These are phyloP conservation scores for Agriopis leucophaearia DNA, from an alignment of 2,888 invertebrate species.

Conservation along the genomic window DNA sequence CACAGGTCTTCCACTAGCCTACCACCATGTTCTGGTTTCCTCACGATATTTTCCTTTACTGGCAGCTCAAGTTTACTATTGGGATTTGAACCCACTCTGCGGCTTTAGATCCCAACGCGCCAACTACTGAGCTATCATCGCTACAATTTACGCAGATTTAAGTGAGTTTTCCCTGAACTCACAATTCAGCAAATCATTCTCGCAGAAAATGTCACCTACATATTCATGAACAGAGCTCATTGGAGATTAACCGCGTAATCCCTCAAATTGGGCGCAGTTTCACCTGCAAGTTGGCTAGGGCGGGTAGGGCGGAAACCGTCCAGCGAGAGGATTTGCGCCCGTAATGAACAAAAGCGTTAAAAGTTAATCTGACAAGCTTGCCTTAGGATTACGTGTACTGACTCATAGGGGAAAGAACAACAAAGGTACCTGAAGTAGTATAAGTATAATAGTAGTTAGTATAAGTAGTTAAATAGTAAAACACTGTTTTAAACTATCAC, in stretches of 20 bases:
- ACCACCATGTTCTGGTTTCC: too few relatives aligned
- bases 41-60: too few relatives aligned
- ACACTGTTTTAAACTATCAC: too few relatives aligned
- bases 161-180: neutral
- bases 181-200: neutral
- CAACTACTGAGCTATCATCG: too few relatives aligned
- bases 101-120: too few relatives aligned
- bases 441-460: too few relatives aligned
- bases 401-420: constrained; percentile 5
- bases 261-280: constrained; percentile 34
- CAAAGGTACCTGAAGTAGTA: neutral
- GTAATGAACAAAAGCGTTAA: constrained; percentile 47
- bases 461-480: too few relatives aligned
- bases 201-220: constrained; percentile 2
- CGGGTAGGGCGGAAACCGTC: constrained; percentile 10
- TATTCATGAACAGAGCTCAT: constrained; percentile 13
- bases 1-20: too few relatives aligned
- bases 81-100: too few relatives aligned
- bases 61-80: too few relatives aligned
- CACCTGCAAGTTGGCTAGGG: constrained; percentile 28
- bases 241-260: constrained; percentile 31
- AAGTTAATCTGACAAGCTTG: constrained; percentile 47
- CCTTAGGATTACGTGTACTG: constrained; percentile 36
- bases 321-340: constrained; percentile 33
- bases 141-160: too few relatives aligned